Evolutionary conservation across 2,113 vertebrate genomes (phyloP), one percentile per base, ranked within the genome.

Genomic region (Naja naja): DNA sequence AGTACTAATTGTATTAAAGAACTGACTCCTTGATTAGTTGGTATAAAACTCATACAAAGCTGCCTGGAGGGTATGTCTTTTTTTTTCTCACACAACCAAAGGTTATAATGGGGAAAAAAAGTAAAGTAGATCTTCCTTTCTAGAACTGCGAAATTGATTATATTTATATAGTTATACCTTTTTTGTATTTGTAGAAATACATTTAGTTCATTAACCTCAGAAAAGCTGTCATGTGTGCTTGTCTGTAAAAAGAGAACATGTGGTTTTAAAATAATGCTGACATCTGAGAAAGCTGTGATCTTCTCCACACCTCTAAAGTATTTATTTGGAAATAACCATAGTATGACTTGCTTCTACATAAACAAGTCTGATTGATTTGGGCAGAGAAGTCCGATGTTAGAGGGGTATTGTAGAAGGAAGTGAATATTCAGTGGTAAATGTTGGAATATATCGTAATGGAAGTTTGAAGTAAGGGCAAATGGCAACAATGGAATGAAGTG

Each of bases 381-480:
- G 94, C 56, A 45, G 90, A 90, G 22, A 93, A 43, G 3, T 58
- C 55, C 86, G 54, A 25, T 39, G 18, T 64, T 22, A 34, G 20
- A 88, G 34, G 43, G 4, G 85, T 16, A 39, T 18, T 56, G 45
- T n/a, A 2, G 25, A 93, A 91, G 91, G 89, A 56, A 91, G 14
- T 18, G 22, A 91, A 88, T n/a, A 30, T 3, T 69, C 55, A 88
- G 0, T 0, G 22, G 11, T 34, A 53, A 53, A 85, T 4, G 23
- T 7, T 16, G 0, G 1, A 14, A 60, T 7, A 34, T 18, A 49
- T 27, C 54, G 27, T 34, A 34, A 9, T 53, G 22, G 7, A 52
- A 23, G 14, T 30, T 23, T 20, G 64, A 18, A 34, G 55, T n/a
- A 47, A 69, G n/a, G 34, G 30, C 45, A 52, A 85, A 85, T 85